Percentiles rank a stretch among this genome's conserved stretches.
Conservation (phyloP, 1,140 invertebrate species). For the Spodoptera litura region DNA sequence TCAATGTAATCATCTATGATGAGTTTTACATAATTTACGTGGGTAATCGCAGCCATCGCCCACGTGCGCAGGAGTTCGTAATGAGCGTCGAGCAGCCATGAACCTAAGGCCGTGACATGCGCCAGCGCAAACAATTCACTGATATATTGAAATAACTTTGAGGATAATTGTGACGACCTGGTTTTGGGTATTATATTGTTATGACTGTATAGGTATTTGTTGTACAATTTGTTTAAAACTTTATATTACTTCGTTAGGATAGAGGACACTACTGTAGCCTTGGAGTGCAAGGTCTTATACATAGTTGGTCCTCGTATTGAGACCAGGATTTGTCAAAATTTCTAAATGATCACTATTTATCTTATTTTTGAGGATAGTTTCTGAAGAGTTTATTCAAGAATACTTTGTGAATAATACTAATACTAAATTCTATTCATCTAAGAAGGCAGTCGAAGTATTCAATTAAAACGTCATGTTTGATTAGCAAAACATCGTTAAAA, state of each 20-base stretch:
- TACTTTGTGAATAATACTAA: too few relatives aligned
- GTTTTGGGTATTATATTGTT: constrained; percentile 43
- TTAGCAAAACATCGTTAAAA: neutral
- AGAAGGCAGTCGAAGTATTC: too few relatives aligned
- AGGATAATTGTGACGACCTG: constrained; percentile 32
- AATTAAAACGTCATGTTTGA: neutral
- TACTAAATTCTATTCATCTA: too few relatives aligned
- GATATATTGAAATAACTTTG: constrained; percentile 5
- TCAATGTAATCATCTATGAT: constrained; percentile 41
- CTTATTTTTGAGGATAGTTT: too few relatives aligned
- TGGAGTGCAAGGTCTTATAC: too few relatives aligned
- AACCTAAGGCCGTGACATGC: constrained; percentile 54
- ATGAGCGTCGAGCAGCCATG: constrained; percentile 53
- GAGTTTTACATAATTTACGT: constrained; percentile 57
- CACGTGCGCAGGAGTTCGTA: constrained; percentile 52
- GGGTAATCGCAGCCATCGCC: constrained; percentile 54
- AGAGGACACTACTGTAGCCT: too few relatives aligned
- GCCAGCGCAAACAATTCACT: constrained; percentile 8
- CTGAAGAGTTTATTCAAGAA: too few relatives aligned
- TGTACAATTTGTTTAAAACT: neutral
- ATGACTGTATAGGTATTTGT: neutral
- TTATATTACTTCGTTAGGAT: neutral
- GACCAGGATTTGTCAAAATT: too few relatives aligned
- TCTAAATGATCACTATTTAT: too few relatives aligned
- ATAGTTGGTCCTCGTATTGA: too few relatives aligned